Conservation (phyloP, 2,113 vertebrate genomes). For the Psittacus erithacus region DNA sequence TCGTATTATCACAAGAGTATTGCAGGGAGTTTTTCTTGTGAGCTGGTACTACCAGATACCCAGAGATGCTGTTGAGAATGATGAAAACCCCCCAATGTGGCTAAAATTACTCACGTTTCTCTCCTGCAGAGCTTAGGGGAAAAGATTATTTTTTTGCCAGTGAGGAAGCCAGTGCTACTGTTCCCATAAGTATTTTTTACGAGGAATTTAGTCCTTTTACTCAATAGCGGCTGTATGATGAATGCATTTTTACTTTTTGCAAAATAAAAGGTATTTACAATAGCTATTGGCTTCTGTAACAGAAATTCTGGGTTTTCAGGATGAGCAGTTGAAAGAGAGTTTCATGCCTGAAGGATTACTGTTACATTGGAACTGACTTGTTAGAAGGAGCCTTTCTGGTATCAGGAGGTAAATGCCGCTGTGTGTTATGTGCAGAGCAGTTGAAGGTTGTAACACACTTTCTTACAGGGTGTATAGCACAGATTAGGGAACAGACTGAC, state of each 20-base stretch:
- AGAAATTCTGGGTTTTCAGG: not conserved
- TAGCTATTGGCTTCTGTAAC: not conserved
- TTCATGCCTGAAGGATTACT: not conserved
- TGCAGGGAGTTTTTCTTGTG: not conserved
- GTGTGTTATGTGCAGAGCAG: not conserved
- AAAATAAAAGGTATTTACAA: not conserved
- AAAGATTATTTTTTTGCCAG: not conserved
- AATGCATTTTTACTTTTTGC: not conserved
- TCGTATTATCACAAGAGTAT: not conserved
- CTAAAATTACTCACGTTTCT: constrained; percentile 39
- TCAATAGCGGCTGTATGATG: not conserved
- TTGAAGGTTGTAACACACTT: not conserved
- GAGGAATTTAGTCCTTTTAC: not conserved
- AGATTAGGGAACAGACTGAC: not conserved
- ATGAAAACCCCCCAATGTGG: not conserved
- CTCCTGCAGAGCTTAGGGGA: not conserved
- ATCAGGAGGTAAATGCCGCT: not conserved
- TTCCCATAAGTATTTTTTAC: constrained; percentile 3
- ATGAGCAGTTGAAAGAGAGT: not conserved
- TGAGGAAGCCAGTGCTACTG: not conserved
- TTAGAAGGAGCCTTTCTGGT: not conserved
- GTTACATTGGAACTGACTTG: not conserved
- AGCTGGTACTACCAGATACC: not conserved
- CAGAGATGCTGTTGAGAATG: not conserved
- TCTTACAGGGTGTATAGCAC: not conserved